Evolutionary conservation across 2,888 invertebrate genomes (phyloP), one percentile per base, ranked within the genome.

Genomic region (Metopia argyrocephala): DNA sequence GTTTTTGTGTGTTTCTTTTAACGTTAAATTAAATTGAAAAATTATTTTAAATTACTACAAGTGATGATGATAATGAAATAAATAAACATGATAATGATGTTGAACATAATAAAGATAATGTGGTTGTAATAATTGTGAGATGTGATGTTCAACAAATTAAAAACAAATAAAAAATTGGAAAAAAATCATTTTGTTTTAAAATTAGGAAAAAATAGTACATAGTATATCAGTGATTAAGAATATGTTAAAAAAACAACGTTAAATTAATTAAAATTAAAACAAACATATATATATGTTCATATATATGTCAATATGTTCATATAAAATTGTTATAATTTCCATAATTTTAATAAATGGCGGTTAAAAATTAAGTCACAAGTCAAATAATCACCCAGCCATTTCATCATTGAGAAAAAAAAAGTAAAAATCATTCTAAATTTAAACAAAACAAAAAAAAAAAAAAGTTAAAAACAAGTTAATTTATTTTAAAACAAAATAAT

Each of bases 221-320:
- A 23, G 54, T 23, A 54, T 54, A 54, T 23, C 54, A n/a, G n/a
- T n/a, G n/a, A n/a, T n/a, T n/a, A n/a, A n/a, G n/a, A n/a, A n/a
- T n/a, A n/a, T n/a, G n/a, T n/a, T n/a, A n/a, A n/a, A n/a, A n/a
- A n/a, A n/a, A n/a, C n/a, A n/a, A n/a, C 25, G 54, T 54, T 54
- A 54, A 54, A 54, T 15, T 27, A 48, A n/a, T 18, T n/a, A 48
- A 48, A 20, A 20, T 25, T 25, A 54, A 54, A 54, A 54, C 25
- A n/a, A n/a, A n/a, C n/a, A n/a, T n/a, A n/a, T n/a, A n/a, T n/a
- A n/a, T n/a, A n/a, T n/a, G n/a, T n/a, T n/a, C n/a, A n/a, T n/a
- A n/a, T n/a, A n/a, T n/a, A n/a, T n/a, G n/a, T n/a, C 7, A 27
- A 20, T 25, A 28, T 68, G 61, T 61, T 78, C 66, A 66, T 78